Base-by-base conservation (phyloP, 2,797 vertebrate species). In the Lepilemur ruficaudatus region DNA sequence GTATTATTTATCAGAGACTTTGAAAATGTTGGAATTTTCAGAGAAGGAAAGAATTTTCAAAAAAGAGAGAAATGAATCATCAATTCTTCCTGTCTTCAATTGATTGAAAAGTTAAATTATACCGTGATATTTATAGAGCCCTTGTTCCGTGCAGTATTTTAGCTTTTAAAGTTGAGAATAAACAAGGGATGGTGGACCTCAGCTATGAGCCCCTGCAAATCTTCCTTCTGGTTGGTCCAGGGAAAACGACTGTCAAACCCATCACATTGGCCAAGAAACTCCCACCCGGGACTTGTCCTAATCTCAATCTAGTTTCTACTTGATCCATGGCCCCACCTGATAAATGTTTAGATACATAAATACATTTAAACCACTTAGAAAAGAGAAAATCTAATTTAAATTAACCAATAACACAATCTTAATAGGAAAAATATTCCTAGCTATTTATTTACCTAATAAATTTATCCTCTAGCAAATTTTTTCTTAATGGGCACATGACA, bases 1-100 rank as follows among this genome's bases (percentile, higher is more conserved):
- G 93, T 97, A 96, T 97, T 98, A 97, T 97, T 98, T 97, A 97
- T 97, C 96, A 94, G 85, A 70, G 81, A 70, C 90, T 97, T 96
- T 94, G 82, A 95, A 95, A 92, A 89, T 94, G 96, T 46, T 95
- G 89, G 70, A 81, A 92, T 92, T 95, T 97, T 97, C 82, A 84
- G 88, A 96, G 83, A 94, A 94, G 95, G 85, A 80, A 41, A 92
- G n/a, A 70, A 91, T 97, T 82, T 95, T 97, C 63, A 89, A 82
- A 96, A 94, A 67, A 32, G 32, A 96, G 80, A 87, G 46, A 88
- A 75, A 84, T 96, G 93, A 93, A 89, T 96, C 83, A 88, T 89
- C 43, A 84, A 55, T 91, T 94, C n/a, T 92, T 72, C 30, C 25
- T 80, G 46, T 57, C 61, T 94, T 89, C 17, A 84, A 38, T 20